These are phyloP conservation scores for honey bee (Apis mellifera) DNA, from an alignment of 1,140 invertebrate genomes.

Conservation along the genomic window DNA sequence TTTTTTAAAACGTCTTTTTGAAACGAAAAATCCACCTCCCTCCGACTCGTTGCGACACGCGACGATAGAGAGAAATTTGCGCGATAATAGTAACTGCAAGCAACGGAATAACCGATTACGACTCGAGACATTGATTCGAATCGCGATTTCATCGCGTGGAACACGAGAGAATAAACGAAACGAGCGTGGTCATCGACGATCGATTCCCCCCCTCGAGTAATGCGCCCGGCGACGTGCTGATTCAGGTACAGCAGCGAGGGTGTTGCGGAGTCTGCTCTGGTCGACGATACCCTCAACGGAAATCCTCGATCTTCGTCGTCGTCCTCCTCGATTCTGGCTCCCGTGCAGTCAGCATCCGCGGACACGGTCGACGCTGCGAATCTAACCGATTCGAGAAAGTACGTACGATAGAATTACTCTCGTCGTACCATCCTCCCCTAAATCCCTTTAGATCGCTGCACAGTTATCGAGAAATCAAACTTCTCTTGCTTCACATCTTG, in stretches of 20 bases:
- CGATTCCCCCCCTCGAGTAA: conserved; percentile 47
- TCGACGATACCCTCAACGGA: conserved; percentile 78
- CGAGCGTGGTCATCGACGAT: conserved; percentile 9
- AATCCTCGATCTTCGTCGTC: conserved; percentile 71
- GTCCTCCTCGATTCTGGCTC: conserved; percentile 63
- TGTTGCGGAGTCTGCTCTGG: conserved; percentile 74
- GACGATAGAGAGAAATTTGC: too few relatives aligned
- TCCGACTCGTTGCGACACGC: not conserved
- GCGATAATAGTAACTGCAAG: too few relatives aligned
- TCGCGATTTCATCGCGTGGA: not conserved
- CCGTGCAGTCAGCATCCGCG: conserved; percentile 58
- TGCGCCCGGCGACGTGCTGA: conserved; percentile 59
- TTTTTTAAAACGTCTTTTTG: too few relatives aligned
- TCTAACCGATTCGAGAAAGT: conserved; percentile 70
- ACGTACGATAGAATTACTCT: conserved; percentile 65
- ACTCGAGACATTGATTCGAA: too few relatives aligned
- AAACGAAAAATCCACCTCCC: not conserved
- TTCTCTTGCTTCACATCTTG: conserved; percentile 56
- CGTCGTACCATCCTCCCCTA: not conserved
- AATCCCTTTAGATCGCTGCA: conserved; percentile 23
- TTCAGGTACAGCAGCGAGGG: conserved; percentile 77
- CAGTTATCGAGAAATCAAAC: conserved; percentile 14
- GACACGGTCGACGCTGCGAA: conserved; percentile 65
- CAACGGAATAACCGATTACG: too few relatives aligned
- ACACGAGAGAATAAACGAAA: not conserved